A percentile compares a stretch with the other conserved stretches of the same genome.
phyloP scores from a whole-genome alignment of 2,888 invertebrate genomes.

The Antheraea assamensis region DNA sequence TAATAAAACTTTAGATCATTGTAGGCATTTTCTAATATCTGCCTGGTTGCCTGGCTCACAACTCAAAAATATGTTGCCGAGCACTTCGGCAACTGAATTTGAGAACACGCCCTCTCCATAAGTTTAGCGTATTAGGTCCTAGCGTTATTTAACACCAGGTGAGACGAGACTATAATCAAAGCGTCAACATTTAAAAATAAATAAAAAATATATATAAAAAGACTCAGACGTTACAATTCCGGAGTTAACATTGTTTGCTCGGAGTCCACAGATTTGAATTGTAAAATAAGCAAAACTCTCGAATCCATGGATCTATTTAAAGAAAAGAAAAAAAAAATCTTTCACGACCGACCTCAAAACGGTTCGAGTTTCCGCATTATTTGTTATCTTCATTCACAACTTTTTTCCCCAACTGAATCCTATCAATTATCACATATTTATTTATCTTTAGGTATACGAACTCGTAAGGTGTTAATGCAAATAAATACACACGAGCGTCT shows the following conservation, averaged over 20 bases:
- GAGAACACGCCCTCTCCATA: too few relatives aligned
- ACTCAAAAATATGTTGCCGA: too few relatives aligned
- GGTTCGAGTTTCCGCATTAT: not conserved
- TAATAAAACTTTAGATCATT: not conserved
- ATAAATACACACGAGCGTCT: slow-evolving; percentile 3
- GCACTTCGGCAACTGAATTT: too few relatives aligned
- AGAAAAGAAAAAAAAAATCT: not conserved
- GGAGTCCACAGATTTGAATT: not conserved
- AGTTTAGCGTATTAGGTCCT: too few relatives aligned
- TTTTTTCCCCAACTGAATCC: slow-evolving; percentile 3
- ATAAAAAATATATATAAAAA: too few relatives aligned
- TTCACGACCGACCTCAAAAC: slow-evolving; percentile 14
- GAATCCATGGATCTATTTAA: not conserved
- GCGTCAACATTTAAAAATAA: too few relatives aligned
- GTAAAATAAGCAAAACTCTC: not conserved
- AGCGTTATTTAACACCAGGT: too few relatives aligned
- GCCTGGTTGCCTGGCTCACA: too few relatives aligned
- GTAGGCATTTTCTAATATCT: not conserved
- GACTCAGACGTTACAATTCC: not conserved
- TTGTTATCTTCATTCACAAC: slow-evolving; percentile 8
- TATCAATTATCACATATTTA: slow-evolving; percentile 11
- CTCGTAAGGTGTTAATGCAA: slow-evolving; percentile 12
- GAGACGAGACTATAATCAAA: too few relatives aligned
- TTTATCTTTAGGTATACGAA: slow-evolving; percentile 13
- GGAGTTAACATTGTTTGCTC: not conserved